phyloP scores from a whole-genome alignment of 2,113 vertebrate genomes.

The western clawed frog (Xenopus tropicalis) region UCB_Xtro_10.0 CM004450.2:101530501-101531000 shows the following conservation, averaged over 20 bases:
- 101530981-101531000: too few relatives aligned
- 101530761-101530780: neutral
- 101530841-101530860: neutral
- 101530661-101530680: too few relatives aligned
- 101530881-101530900: neutral
- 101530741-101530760: neutral
- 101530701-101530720: too few relatives aligned
- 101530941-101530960: neutral
- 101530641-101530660: neutral
- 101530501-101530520: too few relatives aligned
- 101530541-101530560: too few relatives aligned
- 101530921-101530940: neutral
- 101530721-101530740: neutral
- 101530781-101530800: neutral
- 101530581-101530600: too few relatives aligned
- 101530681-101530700: too few relatives aligned
- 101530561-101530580: too few relatives aligned
- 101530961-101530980: neutral
- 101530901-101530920: neutral
- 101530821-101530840: neutral
- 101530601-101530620: too few relatives aligned
- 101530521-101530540: too few relatives aligned
- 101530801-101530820: conserved; percentile 3
- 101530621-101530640: too few relatives aligned
- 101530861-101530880: neutral